Evolutionary conservation across 2,797 vertebrate genomes (phyloP).

Genomic region (Gambusia yucatana): DNA sequence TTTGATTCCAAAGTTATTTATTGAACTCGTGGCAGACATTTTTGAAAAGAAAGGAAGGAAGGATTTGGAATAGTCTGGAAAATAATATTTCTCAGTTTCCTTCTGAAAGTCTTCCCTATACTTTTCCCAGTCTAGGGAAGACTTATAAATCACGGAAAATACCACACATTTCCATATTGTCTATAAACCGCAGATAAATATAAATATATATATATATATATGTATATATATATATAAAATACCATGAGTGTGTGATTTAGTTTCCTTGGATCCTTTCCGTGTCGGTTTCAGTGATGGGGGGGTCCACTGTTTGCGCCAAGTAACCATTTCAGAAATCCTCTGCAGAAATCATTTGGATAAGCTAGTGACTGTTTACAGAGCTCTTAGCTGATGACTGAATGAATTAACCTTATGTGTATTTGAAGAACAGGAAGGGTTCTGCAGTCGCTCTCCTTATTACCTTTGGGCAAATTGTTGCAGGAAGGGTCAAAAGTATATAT

Average conservation of each 20-base stretch:
- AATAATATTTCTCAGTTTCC: not conserved
- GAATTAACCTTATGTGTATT: not conserved
- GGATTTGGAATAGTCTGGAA: not conserved
- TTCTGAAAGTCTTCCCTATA: not conserved
- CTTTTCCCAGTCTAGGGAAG: not conserved
- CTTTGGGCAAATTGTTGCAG: not conserved
- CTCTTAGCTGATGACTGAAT: not conserved
- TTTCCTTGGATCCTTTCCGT: too few species aligned
- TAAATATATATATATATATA: too few species aligned
- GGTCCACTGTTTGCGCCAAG: not conserved
- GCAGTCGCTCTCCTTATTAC: not conserved
- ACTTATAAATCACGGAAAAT: not conserved
- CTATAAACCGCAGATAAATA: not conserved
- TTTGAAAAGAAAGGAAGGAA: not conserved
- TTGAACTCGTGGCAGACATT: not conserved
- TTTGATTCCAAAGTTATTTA: not conserved
- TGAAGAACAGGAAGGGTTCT: not conserved
- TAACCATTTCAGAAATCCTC: not conserved
- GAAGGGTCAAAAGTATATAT: not conserved
- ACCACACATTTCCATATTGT: not conserved
- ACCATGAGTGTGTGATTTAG: too few species aligned
- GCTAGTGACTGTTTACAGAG: not conserved
- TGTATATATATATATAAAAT: too few species aligned
- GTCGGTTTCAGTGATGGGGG: not conserved
- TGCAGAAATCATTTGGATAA: constrained; percentile 1